Percentiles rank a stretch among this genome's conserved stretches.
phyloP scores from a whole-genome alignment of 2,797 vertebrate genomes.

The Epinephelus awoara region DNA sequence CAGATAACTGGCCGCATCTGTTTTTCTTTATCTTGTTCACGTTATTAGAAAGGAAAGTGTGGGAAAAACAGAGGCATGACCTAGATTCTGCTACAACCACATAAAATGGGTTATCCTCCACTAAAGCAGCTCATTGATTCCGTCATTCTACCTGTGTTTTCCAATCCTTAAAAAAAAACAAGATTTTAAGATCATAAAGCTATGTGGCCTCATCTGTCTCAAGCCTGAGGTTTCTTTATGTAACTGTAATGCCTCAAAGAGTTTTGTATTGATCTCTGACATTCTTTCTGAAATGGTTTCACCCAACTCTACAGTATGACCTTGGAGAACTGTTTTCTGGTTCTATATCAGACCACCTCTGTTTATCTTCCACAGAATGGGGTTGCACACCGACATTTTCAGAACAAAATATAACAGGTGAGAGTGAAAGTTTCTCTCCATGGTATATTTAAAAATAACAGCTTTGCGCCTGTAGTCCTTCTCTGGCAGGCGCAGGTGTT shows the following conservation, averaged over 20 bases:
- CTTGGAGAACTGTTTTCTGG: background rate
- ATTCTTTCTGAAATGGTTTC: constrained; percentile 3
- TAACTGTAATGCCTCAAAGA: background rate
- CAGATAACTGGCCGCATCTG: background rate
- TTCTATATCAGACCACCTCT: constrained; percentile 25
- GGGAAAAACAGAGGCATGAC: background rate
- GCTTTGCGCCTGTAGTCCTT: too few species aligned
- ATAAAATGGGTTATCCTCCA: constrained; percentile 39
- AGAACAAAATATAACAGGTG: too few species aligned
- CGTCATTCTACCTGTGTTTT: background rate
- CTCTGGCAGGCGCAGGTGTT: too few species aligned
- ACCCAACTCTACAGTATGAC: background rate
- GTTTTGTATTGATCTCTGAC: background rate
- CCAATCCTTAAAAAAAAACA: background rate
- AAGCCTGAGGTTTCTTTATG: background rate
- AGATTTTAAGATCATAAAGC: background rate
- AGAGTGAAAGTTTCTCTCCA: too few species aligned
- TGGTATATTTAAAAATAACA: too few species aligned
- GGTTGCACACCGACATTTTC: too few species aligned
- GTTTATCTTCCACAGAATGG: background rate
- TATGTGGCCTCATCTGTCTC: too few species aligned
- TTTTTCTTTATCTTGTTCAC: background rate
- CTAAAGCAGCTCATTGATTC: constrained; percentile 1
- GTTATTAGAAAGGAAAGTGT: background rate
- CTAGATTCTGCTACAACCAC: background rate